Evolutionary conservation across 2,888 invertebrate species (phyloP), one percentile per base, ranked within the genome.

Genomic region (Watsonalla binaria): DNA sequence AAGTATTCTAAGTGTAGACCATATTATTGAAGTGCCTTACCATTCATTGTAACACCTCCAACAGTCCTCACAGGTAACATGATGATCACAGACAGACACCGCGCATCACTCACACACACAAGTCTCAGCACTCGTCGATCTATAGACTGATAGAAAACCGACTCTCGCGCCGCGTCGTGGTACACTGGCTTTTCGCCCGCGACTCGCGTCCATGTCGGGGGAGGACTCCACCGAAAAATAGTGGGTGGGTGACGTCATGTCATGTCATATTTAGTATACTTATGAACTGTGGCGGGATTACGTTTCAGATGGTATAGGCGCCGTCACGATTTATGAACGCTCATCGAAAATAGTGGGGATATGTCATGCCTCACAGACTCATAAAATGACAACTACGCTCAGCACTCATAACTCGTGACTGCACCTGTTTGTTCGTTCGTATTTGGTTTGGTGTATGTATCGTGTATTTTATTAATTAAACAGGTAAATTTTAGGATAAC

Each of bases 41-140:
- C 85, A 66, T 74, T 78, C 84, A 88, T 89, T 73, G 74, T 87
- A 58, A 77, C 72, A 81, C 78, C 73, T 72, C 77, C 68, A 74
- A 75, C 76, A 78, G 78, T 84, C 84, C 84, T 68, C 62, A 70
- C 61, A 65, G 58, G 57, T 69, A 73, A 70, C 68, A 73, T 71
- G 59, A 60, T 54, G 57, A 72, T 75, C 78, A 86, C 77, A 75
- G 74, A 66, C 72, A 70, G 69, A 70, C 68, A 73, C 78, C 82
- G 83, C 78, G 78, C 87, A 89, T 88, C 88, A 88, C 88, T 82
- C 86, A 87, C 85, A 81, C 42, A 66, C 81, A 85, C 86, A 67
- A 57, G 54, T 46, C 51, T 56, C 37, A 56, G 55, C 60, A 59
- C 58, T 54, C 49, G 54, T 48, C 52, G 57, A 45, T 45, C 74